Conservation (phyloP, 64 coral and sea anemone genomes). For the Porites australiensis region DNA sequence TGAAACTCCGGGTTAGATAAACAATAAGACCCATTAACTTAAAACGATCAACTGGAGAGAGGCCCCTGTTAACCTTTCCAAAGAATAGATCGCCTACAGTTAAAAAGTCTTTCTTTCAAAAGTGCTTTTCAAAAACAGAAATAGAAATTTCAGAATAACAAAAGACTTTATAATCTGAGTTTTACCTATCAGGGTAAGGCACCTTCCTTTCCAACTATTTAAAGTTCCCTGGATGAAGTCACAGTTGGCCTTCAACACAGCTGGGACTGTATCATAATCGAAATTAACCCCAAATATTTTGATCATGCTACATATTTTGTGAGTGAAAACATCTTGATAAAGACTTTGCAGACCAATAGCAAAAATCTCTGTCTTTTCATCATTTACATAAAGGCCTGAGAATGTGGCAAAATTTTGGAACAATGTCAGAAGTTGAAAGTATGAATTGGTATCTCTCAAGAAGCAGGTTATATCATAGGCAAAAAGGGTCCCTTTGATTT, state of each 20-base stretch:
- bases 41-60: too few species aligned
- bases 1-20: too few species aligned
- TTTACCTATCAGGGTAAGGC: too few species aligned
- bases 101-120: too few species aligned
- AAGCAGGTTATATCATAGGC: slow-evolving; percentile 61
- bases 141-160: slow-evolving; percentile 14
- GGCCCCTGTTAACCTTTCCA: too few species aligned
- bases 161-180: neutral
- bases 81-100: too few species aligned
- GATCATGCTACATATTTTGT: neutral
- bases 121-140: too few species aligned
- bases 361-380: slow-evolving; percentile 42
- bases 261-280: too few species aligned
- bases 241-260: too few species aligned
- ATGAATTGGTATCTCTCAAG: slow-evolving; percentile 8
- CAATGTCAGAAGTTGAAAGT: neutral
- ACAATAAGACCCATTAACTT: too few species aligned
- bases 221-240: too few species aligned
- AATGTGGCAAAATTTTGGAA: neutral
- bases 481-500: slow-evolving; percentile 58
- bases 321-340: neutral
- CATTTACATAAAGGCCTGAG: slow-evolving; percentile 3
- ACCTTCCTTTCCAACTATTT: too few species aligned
- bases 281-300: neutral
- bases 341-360: neutral